Percentiles rank a stretch among this genome's conserved stretches.
Evolutionary conservation across 2,888 invertebrate species (phyloP).

Genomic region (Aspidapion aeneum): DNA sequence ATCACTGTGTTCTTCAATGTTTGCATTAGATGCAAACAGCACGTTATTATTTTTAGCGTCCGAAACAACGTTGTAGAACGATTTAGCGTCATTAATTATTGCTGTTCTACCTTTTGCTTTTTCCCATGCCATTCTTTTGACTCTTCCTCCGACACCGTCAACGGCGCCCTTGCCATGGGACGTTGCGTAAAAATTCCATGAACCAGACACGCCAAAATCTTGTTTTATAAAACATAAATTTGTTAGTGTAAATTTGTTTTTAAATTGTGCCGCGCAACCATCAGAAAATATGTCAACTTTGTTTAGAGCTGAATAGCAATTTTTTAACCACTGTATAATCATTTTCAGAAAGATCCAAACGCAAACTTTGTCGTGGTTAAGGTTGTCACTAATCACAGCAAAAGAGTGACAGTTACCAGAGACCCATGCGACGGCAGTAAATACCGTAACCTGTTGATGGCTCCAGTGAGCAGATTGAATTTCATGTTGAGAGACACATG

Average conservation of each 20-base stretch:
- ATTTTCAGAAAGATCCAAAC: slow-evolving; percentile 8
- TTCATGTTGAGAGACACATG: background rate
- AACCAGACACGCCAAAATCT: slow-evolving; percentile 6
- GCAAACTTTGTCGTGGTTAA: slow-evolving; percentile 5
- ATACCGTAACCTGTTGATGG: slow-evolving; percentile 6
- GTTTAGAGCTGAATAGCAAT: too few relatives aligned
- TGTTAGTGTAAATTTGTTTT: slow-evolving; percentile 6
- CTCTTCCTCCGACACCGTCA: too few relatives aligned
- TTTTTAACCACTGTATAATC: background rate
- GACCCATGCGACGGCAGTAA: slow-evolving; percentile 5
- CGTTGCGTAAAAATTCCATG: too few relatives aligned
- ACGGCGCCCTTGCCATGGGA: background rate
- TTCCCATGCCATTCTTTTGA: background rate
- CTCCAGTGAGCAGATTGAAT: slow-evolving; percentile 7
- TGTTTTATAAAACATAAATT: slow-evolving; percentile 1
- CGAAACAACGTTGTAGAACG: slow-evolving; percentile 4
- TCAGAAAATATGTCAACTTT: slow-evolving; percentile 4
- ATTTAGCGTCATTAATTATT: slow-evolving; percentile 6
- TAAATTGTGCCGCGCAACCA: slow-evolving; percentile 8
- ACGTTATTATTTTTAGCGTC: slow-evolving; percentile 1
- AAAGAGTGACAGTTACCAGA: slow-evolving; percentile 3
- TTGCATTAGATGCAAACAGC: too few relatives aligned
- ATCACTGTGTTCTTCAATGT: too few relatives aligned
- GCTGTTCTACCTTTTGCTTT: background rate
- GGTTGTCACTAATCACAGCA: slow-evolving; percentile 4